Evolutionary conservation across 2,888 invertebrate genomes (phyloP).

Genomic region (Plebejus argus): DNA sequence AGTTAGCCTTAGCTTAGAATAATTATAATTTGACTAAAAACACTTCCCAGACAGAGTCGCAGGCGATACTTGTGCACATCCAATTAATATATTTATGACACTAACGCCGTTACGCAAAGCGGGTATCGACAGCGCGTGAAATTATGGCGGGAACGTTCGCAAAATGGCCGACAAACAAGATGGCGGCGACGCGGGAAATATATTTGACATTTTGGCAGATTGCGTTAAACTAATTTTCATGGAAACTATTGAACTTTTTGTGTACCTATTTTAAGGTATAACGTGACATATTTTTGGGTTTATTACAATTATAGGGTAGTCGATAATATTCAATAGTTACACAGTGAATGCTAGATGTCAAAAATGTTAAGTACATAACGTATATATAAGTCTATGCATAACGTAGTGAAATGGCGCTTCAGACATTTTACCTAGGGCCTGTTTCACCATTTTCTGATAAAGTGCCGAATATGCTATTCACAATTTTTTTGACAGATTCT

Average conservation of each 20-base stretch:
- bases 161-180: constrained; percentile 40
- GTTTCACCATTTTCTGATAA: no score
- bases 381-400: no score
- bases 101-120: constrained; percentile 22
- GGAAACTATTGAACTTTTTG: background rate
- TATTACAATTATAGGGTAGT: background rate
- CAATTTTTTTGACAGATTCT: no score
- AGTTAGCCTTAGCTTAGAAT: no score
- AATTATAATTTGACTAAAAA: background rate
- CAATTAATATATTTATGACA: constrained; percentile 10
- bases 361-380: no score
- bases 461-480: no score
- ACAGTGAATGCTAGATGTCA: no score
- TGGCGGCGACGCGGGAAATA: constrained; percentile 41
- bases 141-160: constrained; percentile 31
- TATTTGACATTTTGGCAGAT: constrained; percentile 31
- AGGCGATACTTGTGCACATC: background rate
- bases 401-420: no score
- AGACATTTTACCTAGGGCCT: no score
- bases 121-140: constrained; percentile 37
- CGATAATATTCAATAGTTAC: no score
- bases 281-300: background rate
- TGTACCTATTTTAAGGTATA: background rate
- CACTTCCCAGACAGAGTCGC: background rate
- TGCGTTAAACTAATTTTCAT: constrained; percentile 9